A percentile compares a stretch with the other conserved stretches of the same genome.
Evolutionary conservation across 2,113 vertebrate species (phyloP).

Genomic region (Zapus hudsonius): DNA sequence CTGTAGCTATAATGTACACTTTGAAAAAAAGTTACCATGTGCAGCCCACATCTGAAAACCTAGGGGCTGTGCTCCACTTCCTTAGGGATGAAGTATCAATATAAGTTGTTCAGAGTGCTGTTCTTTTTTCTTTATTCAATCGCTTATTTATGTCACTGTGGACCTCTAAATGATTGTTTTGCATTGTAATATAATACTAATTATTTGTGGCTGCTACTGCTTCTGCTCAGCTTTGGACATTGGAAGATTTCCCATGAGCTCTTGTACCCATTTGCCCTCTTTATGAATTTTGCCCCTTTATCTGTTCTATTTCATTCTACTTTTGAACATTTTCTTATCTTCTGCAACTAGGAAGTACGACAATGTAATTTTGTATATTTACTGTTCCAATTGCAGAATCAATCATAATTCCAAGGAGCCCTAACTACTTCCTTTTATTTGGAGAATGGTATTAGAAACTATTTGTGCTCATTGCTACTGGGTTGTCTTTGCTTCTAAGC

Average conservation of each 20-base stretch:
- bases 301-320: not conserved
- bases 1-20: not conserved
- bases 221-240: not conserved
- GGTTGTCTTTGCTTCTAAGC: not conserved
- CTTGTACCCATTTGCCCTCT: not conserved
- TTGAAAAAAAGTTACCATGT: not conserved
- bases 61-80: not conserved
- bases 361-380: not conserved
- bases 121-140: not conserved
- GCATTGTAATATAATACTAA: not conserved
- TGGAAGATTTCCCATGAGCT: not conserved
- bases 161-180: not conserved
- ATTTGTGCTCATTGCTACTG: not conserved
- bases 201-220: not conserved
- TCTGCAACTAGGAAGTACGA: not conserved
- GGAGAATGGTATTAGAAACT: slow-evolving; percentile 8
- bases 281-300: not conserved
- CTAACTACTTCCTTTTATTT: not conserved
- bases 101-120: not conserved
- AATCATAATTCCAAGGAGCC: not conserved
- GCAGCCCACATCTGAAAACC: not conserved
- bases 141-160: not conserved
- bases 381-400: not conserved
- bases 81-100: not conserved
- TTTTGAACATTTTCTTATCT: not conserved